A percentile compares a stretch with the other conserved stretches of the same genome.
phyloP scores from a whole-genome alignment of 2,888 invertebrate species.

The Trissolcus brochymenae region DNA sequence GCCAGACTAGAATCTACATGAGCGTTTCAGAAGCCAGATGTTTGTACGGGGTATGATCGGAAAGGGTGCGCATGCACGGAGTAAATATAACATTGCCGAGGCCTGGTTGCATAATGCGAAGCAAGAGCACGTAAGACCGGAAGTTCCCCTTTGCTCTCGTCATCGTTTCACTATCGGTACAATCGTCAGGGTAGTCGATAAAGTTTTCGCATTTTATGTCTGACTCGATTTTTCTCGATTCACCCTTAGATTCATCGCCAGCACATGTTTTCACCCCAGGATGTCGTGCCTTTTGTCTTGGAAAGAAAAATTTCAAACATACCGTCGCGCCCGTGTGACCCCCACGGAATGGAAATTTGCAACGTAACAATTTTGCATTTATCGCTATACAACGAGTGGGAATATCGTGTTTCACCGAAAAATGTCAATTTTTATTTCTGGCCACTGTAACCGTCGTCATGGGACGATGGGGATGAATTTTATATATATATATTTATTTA shows the following conservation, averaged over 20 bases:
- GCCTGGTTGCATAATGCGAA: conserved; percentile 64
- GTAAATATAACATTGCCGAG: conserved; percentile 65
- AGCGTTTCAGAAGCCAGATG: conserved; percentile 66
- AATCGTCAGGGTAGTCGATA: conserved; percentile 43
- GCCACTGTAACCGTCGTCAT: no score
- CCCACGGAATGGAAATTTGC: background rate
- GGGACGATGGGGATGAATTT: no score
- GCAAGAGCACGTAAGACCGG: conserved; percentile 56
- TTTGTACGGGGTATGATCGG: conserved; percentile 65
- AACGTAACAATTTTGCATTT: background rate
- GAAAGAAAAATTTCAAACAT: no score
- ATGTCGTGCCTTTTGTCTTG: conserved; percentile 1
- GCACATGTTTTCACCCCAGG: background rate
- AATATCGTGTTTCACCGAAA: no score
- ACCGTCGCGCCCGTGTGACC: no score
- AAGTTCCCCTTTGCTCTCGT: conserved; percentile 49
- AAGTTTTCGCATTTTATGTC: conserved; percentile 63
- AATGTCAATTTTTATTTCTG: no score
- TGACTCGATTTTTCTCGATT: conserved; percentile 50
- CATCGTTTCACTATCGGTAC: conserved; percentile 23
- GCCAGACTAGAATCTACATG: conserved; percentile 58
- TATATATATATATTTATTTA: no score
- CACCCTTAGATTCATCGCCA: conserved; percentile 9
- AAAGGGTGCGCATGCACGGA: conserved; percentile 55
- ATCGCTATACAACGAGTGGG: background rate